Evolutionary conservation across 1,140 invertebrate genomes (phyloP), one percentile per base, ranked within the genome.

Genomic region (Heliconius eleuchia): DNA sequence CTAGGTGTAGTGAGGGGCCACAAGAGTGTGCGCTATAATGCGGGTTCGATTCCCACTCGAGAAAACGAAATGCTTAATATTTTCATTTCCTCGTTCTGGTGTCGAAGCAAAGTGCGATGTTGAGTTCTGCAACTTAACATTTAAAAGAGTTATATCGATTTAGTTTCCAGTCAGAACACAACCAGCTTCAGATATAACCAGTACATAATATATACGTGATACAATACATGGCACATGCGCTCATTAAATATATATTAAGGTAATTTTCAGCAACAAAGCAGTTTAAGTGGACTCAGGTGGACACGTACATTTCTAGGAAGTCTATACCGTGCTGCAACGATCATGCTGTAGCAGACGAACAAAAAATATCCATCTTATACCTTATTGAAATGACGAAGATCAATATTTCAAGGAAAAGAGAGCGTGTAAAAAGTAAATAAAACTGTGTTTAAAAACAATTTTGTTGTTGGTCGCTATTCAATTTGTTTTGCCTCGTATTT

Each of bases 401-500:
- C 72, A 73, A 73, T 50, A 73, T 73, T 73, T 73, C 72, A 27
- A 50, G 46, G 27, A 39, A 39, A 76, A 11, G 23, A 30, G 66
- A 39, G 50, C 74, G 71, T 46, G 73, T 72, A 76, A 73, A 42
- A 72, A 72, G 57, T 60, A 42, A 76, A 78, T 78, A 81, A 79
- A 76, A 50, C 7, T 66, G 60, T 23, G 18, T 4, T 66, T 16
- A 66, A 27, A 66, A 66, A 66, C 60, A 11, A 27, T 16, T 66
- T 23, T 30, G 55, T 1, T 27, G 27, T n/a, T 30, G 23, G 4
- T 3, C 23, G 60, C 60, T 27, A 30, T 66, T 66, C 60, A 66
- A 66, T 18, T 66, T 66, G 60, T 30, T 13, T 66, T 16, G 60
- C 60, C 60, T 66, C 60, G 60, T 66, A 3, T 66, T 66, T 66